Base-by-base conservation (phyloP, 2,888 invertebrate species). In the Mesodorylaimus sp. region DNA sequence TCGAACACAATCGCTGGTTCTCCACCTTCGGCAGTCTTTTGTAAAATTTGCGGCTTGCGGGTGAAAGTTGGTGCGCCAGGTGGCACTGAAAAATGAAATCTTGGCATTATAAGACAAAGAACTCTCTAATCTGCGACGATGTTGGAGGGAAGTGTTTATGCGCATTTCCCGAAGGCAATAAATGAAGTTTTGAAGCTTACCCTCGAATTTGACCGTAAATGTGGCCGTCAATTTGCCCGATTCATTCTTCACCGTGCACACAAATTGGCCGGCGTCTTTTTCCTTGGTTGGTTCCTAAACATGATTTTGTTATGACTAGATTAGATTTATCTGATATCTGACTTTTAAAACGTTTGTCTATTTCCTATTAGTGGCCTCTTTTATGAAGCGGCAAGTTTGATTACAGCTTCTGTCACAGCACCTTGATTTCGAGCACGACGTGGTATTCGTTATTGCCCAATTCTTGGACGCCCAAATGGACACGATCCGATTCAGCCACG, bases 251-350 rank as follows among this genome's bases (percentile, higher is more conserved):
- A 62, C 65, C 5, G 65, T 65, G 57, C 65, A 66, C 46, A 65
- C 60, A 51, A 65, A 64, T 53, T 65, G 65, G 39, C 65, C 65
- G 48, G 65, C 65, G 55, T 65, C 65, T 55, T 65, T 65, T 65
- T 87, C 86, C 58, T 87, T 78, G 65, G 85, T 85, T 57, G 91
- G 89, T 72, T 91, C 88, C 83, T 84, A 61, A 24, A 66, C 64
- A 50, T 26, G 19, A 42, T 42, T 36, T 36, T 13, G 36, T n/a
- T 36, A 36, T 36, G n/a, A 36, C n/a, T 36, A 32, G 32, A 13
- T 32, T 32, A 13, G 32, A 32, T 7, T 32, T 32, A 32, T 13
- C 32, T 10, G 13, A n/a, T n/a, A n/a, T n/a, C n/a, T n/a, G n/a
- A n/a, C n/a, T n/a, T n/a, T n/a, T n/a, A n/a, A n/a, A n/a, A n/a